Conservation (phyloP, 2,797 vertebrate genomes). For the Mormyrops boulengeri region DNA sequence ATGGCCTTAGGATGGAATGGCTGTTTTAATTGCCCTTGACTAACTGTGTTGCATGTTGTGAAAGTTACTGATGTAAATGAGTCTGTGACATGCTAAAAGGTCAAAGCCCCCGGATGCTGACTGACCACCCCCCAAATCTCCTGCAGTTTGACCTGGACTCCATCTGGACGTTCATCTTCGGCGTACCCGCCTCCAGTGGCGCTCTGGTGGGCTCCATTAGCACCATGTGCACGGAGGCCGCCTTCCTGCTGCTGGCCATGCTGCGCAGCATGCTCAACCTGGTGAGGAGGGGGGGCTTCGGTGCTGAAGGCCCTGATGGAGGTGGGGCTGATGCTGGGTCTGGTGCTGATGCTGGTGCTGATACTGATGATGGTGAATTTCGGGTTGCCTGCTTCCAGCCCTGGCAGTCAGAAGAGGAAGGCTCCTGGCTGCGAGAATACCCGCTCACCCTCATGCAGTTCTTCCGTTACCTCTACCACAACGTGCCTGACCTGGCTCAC, state of each 20-base stretch:
- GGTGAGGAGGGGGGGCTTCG: slow-evolving; percentile 56
- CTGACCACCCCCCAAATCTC: not conserved
- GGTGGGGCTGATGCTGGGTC: not conserved
- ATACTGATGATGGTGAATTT: not conserved
- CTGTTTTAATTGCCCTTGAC: slow-evolving; percentile 2
- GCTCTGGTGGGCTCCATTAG: slow-evolving; percentile 84
- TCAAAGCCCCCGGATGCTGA: not conserved
- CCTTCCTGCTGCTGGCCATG: slow-evolving; percentile 90
- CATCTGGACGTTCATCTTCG: slow-evolving; percentile 96
- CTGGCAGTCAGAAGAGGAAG: slow-evolving; percentile 98
- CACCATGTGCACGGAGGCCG: slow-evolving; percentile 86
- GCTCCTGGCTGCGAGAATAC: slow-evolving; percentile 95
- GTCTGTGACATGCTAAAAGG: not conserved
- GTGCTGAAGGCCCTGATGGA: not conserved
- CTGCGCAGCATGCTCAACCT: slow-evolving; percentile 97
- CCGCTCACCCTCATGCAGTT: slow-evolving; percentile 98
- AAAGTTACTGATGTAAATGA: not conserved
- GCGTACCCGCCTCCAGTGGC: slow-evolving; percentile 89
- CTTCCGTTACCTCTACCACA: slow-evolving; percentile 95
- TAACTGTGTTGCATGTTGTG: not conserved
- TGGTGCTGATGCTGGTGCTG: not conserved
- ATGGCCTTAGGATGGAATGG: not conserved
- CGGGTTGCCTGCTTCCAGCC: slow-evolving; percentile 59
- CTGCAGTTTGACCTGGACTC: slow-evolving; percentile 94
- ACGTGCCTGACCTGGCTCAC: slow-evolving; percentile 81